A percentile compares a stretch with the other conserved stretches of the same genome.
Evolutionary conservation across 2,888 invertebrate species (phyloP).

Genomic region (Carcina quercana): DNA sequence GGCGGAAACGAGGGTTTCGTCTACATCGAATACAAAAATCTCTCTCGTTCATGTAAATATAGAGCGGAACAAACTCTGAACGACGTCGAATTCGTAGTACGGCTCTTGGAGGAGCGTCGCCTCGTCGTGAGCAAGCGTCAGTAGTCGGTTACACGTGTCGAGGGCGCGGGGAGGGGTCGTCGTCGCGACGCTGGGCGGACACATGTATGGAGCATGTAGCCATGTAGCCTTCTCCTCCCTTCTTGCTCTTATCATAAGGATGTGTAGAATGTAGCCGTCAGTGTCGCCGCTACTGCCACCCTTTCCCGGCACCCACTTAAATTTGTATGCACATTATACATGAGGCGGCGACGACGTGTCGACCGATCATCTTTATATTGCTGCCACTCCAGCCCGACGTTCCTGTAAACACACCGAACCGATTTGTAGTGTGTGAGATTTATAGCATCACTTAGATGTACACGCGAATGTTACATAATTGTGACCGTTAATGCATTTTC

Average conservation of each 20-base stretch:
- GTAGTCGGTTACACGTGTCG: constrained; percentile 54
- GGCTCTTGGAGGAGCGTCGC: constrained; percentile 33
- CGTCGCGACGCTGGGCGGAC: constrained; percentile 50
- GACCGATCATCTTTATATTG: constrained; percentile 61
- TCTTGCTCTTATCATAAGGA: constrained; percentile 41
- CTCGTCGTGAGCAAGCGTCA: constrained; percentile 32
- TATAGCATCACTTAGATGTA: no score
- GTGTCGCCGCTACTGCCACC: constrained; percentile 24
- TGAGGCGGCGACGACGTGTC: constrained; percentile 57
- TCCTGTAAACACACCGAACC: constrained; percentile 38
- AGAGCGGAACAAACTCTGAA: constrained; percentile 53
- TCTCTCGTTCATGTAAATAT: constrained; percentile 58
- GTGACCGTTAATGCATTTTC: no score
- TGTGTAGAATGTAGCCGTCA: constrained; percentile 33
- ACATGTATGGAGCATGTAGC: no score
- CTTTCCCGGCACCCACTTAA: constrained; percentile 35
- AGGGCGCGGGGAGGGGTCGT: constrained; percentile 27
- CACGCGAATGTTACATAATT: no score
- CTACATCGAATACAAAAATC: constrained; percentile 48
- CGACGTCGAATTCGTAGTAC: constrained; percentile 46
- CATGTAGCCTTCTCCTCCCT: constrained; percentile 38
- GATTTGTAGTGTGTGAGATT: constrained; percentile 33
- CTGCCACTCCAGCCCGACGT: constrained; percentile 33
- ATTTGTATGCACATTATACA: constrained; percentile 70
- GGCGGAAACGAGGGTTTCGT: constrained; percentile 37